Conservation (phyloP, 2,113 vertebrate species). For the Carlito syrichta region DNA sequence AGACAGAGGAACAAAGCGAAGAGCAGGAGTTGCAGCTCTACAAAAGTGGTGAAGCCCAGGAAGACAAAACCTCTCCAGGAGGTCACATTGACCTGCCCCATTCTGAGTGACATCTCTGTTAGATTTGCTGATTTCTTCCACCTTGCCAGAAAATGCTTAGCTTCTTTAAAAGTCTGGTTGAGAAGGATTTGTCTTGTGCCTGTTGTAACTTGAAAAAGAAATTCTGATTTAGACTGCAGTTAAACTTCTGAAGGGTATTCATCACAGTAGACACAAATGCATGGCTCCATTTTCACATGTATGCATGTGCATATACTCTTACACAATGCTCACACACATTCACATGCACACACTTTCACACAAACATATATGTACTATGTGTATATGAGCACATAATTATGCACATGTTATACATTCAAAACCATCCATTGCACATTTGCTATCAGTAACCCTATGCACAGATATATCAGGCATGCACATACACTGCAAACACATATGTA, state of each 20-base stretch:
- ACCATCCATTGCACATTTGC: background rate
- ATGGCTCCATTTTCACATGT: background rate
- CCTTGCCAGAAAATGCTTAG: background rate
- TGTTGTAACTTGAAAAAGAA: background rate
- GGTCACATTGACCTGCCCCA: slow-evolving; percentile 13
- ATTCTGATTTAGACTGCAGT: background rate
- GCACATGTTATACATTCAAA: background rate
- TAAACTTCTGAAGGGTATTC: background rate
- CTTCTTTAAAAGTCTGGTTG: background rate
- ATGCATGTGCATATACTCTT: too few species aligned
- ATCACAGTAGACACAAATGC: background rate
- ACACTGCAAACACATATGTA: background rate
- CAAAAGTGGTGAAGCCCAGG: slow-evolving; percentile 60
- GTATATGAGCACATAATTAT: background rate
- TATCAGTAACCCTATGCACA: background rate
- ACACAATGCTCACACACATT: background rate
- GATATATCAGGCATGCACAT: background rate
- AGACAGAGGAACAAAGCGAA: slow-evolving; percentile 59
- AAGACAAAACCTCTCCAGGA: slow-evolving; percentile 53
- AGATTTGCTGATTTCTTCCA: background rate
- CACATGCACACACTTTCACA: background rate
- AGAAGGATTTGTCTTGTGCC: background rate
- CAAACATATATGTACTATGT: background rate
- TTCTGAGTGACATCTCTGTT: background rate
- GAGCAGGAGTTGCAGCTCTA: slow-evolving; percentile 45